phyloP scores from a whole-genome alignment of 2,888 invertebrate species.

The Ophonus ardosiacus region DNA sequence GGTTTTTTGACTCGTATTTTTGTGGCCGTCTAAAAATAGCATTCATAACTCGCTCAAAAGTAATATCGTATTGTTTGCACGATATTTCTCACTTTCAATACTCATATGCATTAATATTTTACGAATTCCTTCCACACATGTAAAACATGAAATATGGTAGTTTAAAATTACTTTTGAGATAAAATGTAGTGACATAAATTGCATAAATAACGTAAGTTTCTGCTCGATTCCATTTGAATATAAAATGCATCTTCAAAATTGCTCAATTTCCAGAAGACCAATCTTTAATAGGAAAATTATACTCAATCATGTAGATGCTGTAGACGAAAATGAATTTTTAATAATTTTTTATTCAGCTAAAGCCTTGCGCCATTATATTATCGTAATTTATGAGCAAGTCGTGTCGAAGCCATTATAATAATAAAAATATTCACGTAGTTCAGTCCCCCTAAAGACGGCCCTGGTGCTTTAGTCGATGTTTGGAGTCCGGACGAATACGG shows the following conservation, averaged over 20 bases:
- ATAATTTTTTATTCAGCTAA: constrained; percentile 43
- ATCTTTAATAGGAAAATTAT: constrained; percentile 34
- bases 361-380: constrained; percentile 34
- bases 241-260: constrained; percentile 6
- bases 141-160: neutral
- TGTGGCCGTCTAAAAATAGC: no score
- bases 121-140: neutral
- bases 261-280: constrained; percentile 22
- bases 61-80: no score
- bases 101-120: neutral
- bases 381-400: constrained; percentile 43
- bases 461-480: neutral
- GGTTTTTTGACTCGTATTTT: no score
- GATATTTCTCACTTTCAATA: no score
- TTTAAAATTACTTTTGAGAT: neutral
- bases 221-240: constrained; percentile 13
- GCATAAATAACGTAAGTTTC: constrained; percentile 2
- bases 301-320: constrained; percentile 20
- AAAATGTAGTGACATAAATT: constrained; percentile 1
- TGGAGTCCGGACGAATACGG: neutral
- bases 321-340: constrained; percentile 36
- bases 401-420: constrained; percentile 35
- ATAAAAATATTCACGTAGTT: constrained; percentile 49
- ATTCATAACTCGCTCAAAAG: no score
- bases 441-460: constrained; percentile 22